Conservation (phyloP, 2,113 vertebrate species). For the Lanius ludovicianus region DNA sequence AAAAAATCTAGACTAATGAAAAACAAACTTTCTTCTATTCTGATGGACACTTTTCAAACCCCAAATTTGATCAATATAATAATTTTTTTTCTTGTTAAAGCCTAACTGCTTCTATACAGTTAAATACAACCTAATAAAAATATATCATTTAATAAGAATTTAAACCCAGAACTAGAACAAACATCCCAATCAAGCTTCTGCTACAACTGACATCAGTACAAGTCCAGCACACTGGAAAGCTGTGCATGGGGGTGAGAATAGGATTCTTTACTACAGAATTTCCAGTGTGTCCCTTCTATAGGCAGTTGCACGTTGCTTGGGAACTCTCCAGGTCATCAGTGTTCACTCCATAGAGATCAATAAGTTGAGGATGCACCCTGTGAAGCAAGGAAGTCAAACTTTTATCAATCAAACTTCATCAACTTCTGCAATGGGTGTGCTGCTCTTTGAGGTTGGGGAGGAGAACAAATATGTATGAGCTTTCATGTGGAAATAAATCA, state of each 20-base stretch:
- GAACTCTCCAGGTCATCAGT: constrained; percentile 74
- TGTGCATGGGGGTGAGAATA: background rate
- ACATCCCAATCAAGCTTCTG: background rate
- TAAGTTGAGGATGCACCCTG: constrained; percentile 82
- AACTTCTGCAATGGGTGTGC: background rate
- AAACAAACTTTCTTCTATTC: background rate
- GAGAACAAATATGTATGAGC: fast-evolving
- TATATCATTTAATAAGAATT: background rate
- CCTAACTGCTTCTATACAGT: background rate
- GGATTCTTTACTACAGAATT: background rate
- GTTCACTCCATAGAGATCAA: constrained; percentile 79
- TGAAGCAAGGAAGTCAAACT: constrained; percentile 31
- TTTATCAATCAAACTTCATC: background rate
- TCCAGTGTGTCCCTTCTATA: constrained; percentile 51
- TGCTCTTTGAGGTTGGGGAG: background rate
- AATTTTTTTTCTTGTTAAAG: background rate
- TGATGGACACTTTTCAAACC: background rate
- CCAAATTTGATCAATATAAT: background rate
- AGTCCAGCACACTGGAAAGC: background rate
- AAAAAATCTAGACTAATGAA: background rate
- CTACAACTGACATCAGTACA: background rate
- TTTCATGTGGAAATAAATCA: background rate
- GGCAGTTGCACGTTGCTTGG: constrained; percentile 77
- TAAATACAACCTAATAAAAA: background rate
- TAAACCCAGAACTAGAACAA: background rate